These are phyloP conservation scores for Suncus etruscus DNA, from an alignment of 2,113 vertebrate species.

Conservation along the genomic window DNA sequence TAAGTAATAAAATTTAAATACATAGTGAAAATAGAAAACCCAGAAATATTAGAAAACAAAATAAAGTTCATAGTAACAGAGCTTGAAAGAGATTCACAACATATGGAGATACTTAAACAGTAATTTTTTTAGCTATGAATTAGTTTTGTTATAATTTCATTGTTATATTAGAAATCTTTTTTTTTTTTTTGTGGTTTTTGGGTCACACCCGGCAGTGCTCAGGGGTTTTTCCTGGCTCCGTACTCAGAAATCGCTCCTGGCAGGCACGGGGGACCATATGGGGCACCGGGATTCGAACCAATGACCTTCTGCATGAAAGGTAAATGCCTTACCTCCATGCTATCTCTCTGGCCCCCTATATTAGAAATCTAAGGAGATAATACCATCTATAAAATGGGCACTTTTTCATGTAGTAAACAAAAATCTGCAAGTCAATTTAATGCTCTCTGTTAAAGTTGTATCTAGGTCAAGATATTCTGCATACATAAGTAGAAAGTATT, in stretches of 20 bases:
- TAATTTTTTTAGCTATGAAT: constrained; percentile 41
- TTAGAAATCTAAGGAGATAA: constrained; percentile 57
- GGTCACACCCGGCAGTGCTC: too few relatives aligned
- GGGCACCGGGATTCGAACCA: too few relatives aligned
- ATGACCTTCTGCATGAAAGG: too few relatives aligned
- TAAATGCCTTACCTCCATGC: too few relatives aligned
- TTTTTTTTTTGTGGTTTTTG: too few relatives aligned
- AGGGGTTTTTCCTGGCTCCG: too few relatives aligned
- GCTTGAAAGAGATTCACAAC: constrained; percentile 56
- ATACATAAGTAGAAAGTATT: constrained; percentile 9
- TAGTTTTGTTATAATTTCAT: constrained; percentile 47
- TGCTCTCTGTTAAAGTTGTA: constrained; percentile 14
- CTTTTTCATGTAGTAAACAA: constrained; percentile 46
- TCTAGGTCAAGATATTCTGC: constrained; percentile 50
- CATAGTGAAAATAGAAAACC: not conserved
- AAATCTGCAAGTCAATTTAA: constrained; percentile 10
- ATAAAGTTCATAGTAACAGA: constrained; percentile 46
- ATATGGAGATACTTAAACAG: constrained; percentile 42
- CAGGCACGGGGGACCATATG: too few relatives aligned
- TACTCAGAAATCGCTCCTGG: too few relatives aligned
- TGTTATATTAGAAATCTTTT: constrained; percentile 43
- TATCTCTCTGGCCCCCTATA: too few relatives aligned
- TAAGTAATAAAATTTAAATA: constrained; percentile 36
- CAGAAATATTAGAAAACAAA: constrained; percentile 58
- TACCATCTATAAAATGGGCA: constrained; percentile 51